Conservation (phyloP, 2,113 vertebrate species). For the Vulpes vulpes region DNA sequence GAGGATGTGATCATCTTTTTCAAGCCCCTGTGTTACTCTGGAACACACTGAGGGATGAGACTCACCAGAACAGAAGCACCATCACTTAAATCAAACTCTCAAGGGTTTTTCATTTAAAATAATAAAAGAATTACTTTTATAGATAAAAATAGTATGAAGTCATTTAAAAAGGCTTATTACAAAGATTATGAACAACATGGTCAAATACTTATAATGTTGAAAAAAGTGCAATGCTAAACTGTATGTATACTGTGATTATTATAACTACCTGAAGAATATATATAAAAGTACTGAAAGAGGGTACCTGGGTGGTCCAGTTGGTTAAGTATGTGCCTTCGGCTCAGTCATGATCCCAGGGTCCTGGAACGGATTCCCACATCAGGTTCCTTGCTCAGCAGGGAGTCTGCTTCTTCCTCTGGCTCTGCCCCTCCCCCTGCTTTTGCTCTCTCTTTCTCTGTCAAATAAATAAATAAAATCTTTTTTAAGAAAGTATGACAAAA, state of each 20-base stretch:
- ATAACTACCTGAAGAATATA: background rate
- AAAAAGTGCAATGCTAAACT: background rate
- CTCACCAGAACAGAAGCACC: background rate
- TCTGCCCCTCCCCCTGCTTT: too few relatives aligned
- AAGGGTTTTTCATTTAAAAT: constrained; percentile 11
- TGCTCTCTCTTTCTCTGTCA: too few relatives aligned
- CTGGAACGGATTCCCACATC: too few relatives aligned
- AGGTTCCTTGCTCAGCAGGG: too few relatives aligned
- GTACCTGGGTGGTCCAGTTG: too few relatives aligned
- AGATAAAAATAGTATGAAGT: background rate
- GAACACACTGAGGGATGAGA: background rate
- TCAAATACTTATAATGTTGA: background rate
- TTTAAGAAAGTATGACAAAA: background rate
- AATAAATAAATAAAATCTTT: too few relatives aligned
- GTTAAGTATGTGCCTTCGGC: too few relatives aligned
- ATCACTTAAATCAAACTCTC: background rate
- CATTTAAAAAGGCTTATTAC: background rate
- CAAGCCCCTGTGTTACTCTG: background rate
- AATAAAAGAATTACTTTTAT: background rate
- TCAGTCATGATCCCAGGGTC: too few relatives aligned
- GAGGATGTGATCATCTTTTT: background rate
- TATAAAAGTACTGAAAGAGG: background rate
- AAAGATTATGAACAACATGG: background rate
- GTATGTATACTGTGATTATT: background rate
- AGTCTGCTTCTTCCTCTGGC: too few relatives aligned